A percentile compares a stretch with the other conserved stretches of the same genome.
phyloP scores from a whole-genome alignment of 2,888 invertebrate species.

The Hoplodrina ambigua region DNA sequence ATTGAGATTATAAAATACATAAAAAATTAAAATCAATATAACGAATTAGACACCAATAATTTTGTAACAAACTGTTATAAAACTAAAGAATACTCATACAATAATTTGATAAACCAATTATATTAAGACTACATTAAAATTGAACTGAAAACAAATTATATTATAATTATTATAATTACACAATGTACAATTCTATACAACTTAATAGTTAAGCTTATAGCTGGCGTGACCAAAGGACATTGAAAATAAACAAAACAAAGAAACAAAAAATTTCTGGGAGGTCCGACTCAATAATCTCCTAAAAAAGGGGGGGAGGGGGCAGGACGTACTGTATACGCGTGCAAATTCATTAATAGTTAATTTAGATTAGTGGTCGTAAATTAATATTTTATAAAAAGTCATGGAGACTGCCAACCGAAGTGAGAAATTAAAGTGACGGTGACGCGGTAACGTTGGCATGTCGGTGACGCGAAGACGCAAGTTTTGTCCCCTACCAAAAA shows the following conservation, averaged over 20 bases:
- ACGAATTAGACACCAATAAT: constrained; percentile 24
- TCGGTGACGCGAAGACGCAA: too few relatives aligned
- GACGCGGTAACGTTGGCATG: too few relatives aligned
- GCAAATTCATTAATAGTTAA: too few relatives aligned
- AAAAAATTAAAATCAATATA: background rate
- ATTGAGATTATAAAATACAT: constrained; percentile 1
- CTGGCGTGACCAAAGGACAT: constrained; percentile 27
- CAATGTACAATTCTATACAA: constrained; percentile 65
- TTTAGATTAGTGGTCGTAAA: too few relatives aligned
- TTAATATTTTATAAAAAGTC: too few relatives aligned
- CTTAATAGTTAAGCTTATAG: constrained; percentile 54
- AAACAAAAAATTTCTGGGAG: background rate
- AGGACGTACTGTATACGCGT: background rate
- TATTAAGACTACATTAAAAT: constrained; percentile 48
- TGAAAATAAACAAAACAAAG: background rate
- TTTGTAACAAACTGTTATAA: constrained; percentile 34
- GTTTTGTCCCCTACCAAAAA: too few relatives aligned
- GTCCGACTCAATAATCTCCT: too few relatives aligned
- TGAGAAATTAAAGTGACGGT: too few relatives aligned
- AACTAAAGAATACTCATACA: constrained; percentile 29
- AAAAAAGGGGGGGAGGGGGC: background rate
- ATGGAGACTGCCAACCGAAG: too few relatives aligned
- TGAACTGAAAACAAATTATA: constrained; percentile 48
- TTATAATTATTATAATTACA: constrained; percentile 59
- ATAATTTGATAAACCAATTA: constrained; percentile 50